Evolutionary conservation across 2,797 vertebrate genomes (phyloP).

Genomic region (Neosilurus hyrtlii): DNA sequence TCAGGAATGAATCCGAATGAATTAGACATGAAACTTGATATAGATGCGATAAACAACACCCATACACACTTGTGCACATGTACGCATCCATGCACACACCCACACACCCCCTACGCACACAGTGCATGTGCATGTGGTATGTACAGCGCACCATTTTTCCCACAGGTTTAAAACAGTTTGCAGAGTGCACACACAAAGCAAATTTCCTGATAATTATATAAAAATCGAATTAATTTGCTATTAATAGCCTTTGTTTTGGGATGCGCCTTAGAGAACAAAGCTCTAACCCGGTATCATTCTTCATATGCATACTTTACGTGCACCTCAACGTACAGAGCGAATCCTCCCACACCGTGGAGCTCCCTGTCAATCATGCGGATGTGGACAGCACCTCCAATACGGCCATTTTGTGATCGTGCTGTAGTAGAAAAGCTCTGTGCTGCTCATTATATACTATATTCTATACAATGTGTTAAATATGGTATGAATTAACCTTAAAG

Average conservation of each 20-base stretch:
- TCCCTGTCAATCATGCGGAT: slow-evolving; percentile 51
- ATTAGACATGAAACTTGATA: not conserved
- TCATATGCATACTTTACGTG: slow-evolving; percentile 40
- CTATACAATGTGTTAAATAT: not conserved
- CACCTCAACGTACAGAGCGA: slow-evolving; percentile 49
- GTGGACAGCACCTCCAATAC: slow-evolving; percentile 52
- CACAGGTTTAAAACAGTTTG: slow-evolving; percentile 44
- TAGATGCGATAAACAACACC: slow-evolving; percentile 4
- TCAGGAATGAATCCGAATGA: not conserved
- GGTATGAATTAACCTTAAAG: not conserved
- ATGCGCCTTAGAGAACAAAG: slow-evolving; percentile 66
- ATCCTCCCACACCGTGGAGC: slow-evolving; percentile 47
- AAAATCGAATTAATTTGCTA: slow-evolving; percentile 64
- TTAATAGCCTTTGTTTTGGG: slow-evolving; percentile 65
- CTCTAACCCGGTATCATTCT: slow-evolving; percentile 43
- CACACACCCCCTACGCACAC: slow-evolving; percentile 14
- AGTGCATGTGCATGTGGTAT: slow-evolving; percentile 3
- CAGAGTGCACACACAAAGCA: slow-evolving; percentile 29
- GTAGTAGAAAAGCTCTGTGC: slow-evolving; percentile 15
- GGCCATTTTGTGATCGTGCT: slow-evolving; percentile 54
- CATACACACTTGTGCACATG: not conserved
- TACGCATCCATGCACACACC: slow-evolving; percentile 15
- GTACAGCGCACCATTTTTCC: slow-evolving; percentile 21
- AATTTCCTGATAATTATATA: slow-evolving; percentile 16
- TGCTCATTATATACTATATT: slow-evolving; percentile 1